Evolutionary conservation across 1,140 invertebrate genomes (phyloP), one percentile per base, ranked within the genome.

Genomic region (Tribolium madens): DNA sequence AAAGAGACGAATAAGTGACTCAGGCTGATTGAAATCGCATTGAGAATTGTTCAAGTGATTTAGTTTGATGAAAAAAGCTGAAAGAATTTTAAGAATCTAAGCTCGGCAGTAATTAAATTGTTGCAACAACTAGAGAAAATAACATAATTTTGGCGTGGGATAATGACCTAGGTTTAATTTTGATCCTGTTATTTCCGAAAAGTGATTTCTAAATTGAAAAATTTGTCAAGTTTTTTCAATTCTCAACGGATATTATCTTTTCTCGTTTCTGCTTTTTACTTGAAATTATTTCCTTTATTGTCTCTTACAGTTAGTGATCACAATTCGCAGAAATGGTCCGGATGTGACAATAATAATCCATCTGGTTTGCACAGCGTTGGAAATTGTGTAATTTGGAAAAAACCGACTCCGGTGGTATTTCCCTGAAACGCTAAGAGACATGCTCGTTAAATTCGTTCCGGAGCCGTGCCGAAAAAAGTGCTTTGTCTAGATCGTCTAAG

Each of bases 401-500:
- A 31, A 12, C 26, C 26, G 26, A n/a, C n/a, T 33, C 57, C 21
- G 26, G 36, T 9, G 36, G 36, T n/a, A 42, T 33, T 64, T 64
- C 57, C 57, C 26, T 26, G 57, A 64, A 64, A 33, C 26, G 57
- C 21, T 64, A 64, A 10, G 57, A 64, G 57, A 31, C 57, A 14
- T 64, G 57, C 57, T 64, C 57, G 57, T 64, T 64, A 64, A 64
- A 64, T 64, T 64, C 57, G 21, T 64, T 64, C 21, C 26, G 52
- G 52, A 57, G 14, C 52, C 18, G 52, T 57, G 10, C 52, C n/a
- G 31, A 64, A 64, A 64, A 64, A 33, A 64, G 1, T 64, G 57
- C 57, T 64, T 64, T 64, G 57, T 64, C 57, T 64, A 64, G 57
- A 64, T 64, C 26, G 57, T 64, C 50, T 72, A 72, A 50, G 70